Conservation (phyloP, 2,113 vertebrate species). For the Leiothrix lutea region DNA sequence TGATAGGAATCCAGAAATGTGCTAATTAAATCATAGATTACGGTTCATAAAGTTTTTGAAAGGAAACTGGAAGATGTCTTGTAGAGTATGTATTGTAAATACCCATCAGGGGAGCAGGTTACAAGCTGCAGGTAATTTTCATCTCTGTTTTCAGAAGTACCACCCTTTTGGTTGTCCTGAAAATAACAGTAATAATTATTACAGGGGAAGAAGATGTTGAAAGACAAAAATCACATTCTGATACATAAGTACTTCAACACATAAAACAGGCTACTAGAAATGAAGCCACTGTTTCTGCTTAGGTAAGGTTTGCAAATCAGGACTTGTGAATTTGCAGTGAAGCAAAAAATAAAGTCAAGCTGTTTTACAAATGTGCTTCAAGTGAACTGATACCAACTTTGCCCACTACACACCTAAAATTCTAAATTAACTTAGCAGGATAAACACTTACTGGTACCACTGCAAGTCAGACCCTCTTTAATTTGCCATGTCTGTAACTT, state of each 20-base stretch:
- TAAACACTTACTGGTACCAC: not conserved
- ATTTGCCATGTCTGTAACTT: not conserved
- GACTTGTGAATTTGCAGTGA: not conserved
- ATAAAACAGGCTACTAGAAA: not conserved
- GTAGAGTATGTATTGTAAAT: slow-evolving; percentile 6
- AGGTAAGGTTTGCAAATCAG: not conserved
- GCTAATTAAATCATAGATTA: not conserved
- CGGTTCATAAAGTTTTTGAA: not conserved
- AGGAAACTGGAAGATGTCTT: not conserved
- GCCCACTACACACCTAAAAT: not conserved
- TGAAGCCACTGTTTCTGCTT: not conserved
- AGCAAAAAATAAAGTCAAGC: not conserved
- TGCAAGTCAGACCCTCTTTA: not conserved
- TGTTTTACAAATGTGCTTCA: not conserved
- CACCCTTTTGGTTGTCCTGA: slow-evolving; percentile 76
- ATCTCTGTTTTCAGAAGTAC: slow-evolving; percentile 77
- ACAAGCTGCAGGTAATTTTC: slow-evolving; percentile 79
- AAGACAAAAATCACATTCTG: not conserved
- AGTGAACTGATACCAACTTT: not conserved
- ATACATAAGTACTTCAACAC: not conserved
- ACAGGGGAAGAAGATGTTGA: not conserved
- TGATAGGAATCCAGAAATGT: not conserved
- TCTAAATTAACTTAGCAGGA: not conserved
- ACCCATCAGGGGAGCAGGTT: slow-evolving; percentile 91
- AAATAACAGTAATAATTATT: slow-evolving; percentile 22